A percentile compares a stretch with the other conserved stretches of the same genome.
Evolutionary conservation across 2,888 invertebrate genomes (phyloP).

Genomic region (Alviniconcha strummeri): DNA sequence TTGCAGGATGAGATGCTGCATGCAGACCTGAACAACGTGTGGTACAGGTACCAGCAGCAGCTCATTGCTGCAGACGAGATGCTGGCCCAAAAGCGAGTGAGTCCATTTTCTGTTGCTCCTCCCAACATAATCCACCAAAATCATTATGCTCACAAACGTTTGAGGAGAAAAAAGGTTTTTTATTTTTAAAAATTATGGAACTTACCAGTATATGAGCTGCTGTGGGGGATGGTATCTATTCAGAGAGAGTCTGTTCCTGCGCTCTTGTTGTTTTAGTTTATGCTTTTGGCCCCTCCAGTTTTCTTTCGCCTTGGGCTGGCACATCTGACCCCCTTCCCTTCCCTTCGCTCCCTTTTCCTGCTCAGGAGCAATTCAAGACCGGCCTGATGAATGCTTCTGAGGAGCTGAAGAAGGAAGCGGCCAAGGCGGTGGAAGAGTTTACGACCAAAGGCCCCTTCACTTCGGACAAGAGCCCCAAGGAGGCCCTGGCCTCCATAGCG

Average conservation of each 20-base stretch:
- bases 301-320: too few relatives aligned
- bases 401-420: conserved; percentile 82
- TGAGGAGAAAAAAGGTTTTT: too few relatives aligned
- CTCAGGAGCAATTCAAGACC: conserved; percentile 77
- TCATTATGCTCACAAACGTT: too few relatives aligned
- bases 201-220: too few relatives aligned
- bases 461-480: conserved; percentile 56
- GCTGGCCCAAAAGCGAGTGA: conserved; percentile 11
- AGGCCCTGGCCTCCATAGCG: conserved; percentile 69
- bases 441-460: conserved; percentile 77
- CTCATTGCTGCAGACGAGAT: conserved; percentile 22
- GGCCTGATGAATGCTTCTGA: conserved; percentile 82
- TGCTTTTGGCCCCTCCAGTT: too few relatives aligned
- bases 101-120: neutral
- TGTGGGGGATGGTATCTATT: too few relatives aligned
- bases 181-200: too few relatives aligned
- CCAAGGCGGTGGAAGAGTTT: conserved; percentile 82
- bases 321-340: too few relatives aligned
- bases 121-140: too few relatives aligned
- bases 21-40: conserved; percentile 19
- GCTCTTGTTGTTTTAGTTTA: too few relatives aligned
- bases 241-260: too few relatives aligned
- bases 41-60: conserved; percentile 24
- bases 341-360: too few relatives aligned
- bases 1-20: conserved; percentile 21